phyloP scores from a whole-genome alignment of 2,888 invertebrate genomes.

The Agrilus mali region DNA sequence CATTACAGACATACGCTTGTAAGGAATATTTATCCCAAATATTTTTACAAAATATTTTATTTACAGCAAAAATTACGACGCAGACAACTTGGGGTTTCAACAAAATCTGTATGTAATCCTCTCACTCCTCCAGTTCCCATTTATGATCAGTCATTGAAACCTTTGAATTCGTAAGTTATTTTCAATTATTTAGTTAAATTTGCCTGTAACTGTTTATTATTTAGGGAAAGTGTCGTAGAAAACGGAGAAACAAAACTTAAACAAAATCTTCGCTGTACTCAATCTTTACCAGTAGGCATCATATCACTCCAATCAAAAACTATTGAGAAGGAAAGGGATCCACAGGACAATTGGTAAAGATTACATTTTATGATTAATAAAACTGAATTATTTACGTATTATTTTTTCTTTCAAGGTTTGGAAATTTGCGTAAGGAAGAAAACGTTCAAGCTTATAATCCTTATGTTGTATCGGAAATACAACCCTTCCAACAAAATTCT shows the following conservation, averaged over 20 bases:
- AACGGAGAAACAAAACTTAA: constrained; percentile 39
- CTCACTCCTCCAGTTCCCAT: too few species aligned
- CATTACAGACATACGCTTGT: too few species aligned
- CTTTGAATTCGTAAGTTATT: not conserved
- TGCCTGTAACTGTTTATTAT: constrained; percentile 11
- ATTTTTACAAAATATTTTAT: too few species aligned
- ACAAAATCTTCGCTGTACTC: constrained; percentile 29
- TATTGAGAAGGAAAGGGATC: constrained; percentile 6
- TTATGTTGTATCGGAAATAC: too few species aligned
- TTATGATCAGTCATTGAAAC: not conserved
- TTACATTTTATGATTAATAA: not conserved
- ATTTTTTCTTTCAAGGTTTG: constrained; percentile 21
- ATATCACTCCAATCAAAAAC: constrained; percentile 16
- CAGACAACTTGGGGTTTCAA: too few species aligned
- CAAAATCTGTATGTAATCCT: too few species aligned
- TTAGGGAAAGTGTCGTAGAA: constrained; percentile 44
- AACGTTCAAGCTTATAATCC: too few species aligned
- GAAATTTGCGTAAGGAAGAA: constrained; percentile 18
- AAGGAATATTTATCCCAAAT: too few species aligned
- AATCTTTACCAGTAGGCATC: constrained; percentile 33
- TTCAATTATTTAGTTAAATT: not conserved
- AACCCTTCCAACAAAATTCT: too few species aligned
- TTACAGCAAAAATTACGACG: too few species aligned
- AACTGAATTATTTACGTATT: not conserved
- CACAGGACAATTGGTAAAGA: constrained; percentile 11